These are phyloP conservation scores for Periophthalmus modestus DNA, from an alignment of 2,113 vertebrate species.

Conservation along the genomic window DNA sequence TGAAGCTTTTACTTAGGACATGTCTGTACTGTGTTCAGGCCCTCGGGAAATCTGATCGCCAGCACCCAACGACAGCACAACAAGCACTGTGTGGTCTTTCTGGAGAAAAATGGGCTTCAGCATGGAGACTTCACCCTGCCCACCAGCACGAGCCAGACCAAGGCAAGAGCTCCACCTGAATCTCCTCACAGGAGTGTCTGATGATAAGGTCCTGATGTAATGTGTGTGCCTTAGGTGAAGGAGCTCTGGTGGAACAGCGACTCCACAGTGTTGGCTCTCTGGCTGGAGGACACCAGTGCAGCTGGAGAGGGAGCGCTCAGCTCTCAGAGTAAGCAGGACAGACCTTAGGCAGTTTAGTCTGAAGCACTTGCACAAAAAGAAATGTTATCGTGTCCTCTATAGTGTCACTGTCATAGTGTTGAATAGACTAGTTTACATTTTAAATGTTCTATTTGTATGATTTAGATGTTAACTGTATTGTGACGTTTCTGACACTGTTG, in stretches of 20 bases:
- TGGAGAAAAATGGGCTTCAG: conserved; percentile 97
- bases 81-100: conserved; percentile 90
- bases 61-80: conserved; percentile 89
- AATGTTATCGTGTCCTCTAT: background rate
- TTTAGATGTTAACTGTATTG: background rate
- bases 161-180: conserved; percentile 69
- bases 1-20: background rate
- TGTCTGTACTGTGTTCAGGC: conserved; percentile 71
- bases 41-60: conserved; percentile 90
- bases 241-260: conserved; percentile 95
- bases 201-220: background rate
- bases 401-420: background rate
- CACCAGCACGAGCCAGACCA: conserved; percentile 83
- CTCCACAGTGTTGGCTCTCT: conserved; percentile 86
- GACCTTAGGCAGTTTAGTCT: background rate
- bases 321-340: conserved; percentile 78
- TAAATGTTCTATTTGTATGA: background rate
- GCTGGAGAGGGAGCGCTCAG: conserved; percentile 62
- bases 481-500: background rate
- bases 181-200: background rate
- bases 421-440: background rate
- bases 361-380: background rate
- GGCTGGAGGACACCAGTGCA: conserved; percentile 84
- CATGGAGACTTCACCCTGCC: conserved; percentile 94
- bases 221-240: conserved; percentile 80